Conservation (phyloP, 2,797 vertebrate species). For the Lagothrix lagotricha region DNA sequence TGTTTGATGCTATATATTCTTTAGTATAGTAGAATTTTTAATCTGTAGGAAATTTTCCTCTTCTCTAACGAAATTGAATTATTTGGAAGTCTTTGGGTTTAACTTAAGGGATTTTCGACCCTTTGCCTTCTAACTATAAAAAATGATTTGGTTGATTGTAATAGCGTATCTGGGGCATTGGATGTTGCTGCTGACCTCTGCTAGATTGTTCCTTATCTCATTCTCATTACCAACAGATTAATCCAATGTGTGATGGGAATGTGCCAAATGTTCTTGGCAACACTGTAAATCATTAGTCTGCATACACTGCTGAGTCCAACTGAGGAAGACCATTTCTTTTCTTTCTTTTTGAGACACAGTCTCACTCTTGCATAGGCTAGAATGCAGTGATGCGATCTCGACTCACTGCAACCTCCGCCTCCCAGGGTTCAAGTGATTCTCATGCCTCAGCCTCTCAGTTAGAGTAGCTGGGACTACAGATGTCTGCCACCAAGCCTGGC, state of each 20-base stretch:
- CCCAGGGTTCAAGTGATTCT: background rate
- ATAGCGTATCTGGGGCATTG: background rate
- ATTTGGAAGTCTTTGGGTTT: constrained; percentile 34
- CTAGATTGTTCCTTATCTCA: background rate
- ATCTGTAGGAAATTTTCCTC: background rate
- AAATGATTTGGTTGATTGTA: background rate
- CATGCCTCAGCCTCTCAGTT: background rate
- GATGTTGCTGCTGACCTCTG: background rate
- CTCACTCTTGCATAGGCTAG: background rate
- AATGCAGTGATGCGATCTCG: background rate
- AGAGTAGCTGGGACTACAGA: background rate
- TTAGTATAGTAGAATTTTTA: constrained; percentile 19
- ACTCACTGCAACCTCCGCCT: background rate
- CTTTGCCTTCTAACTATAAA: background rate
- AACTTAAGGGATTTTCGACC: constrained; percentile 38
- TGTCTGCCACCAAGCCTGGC: background rate
- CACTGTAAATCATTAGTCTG: background rate
- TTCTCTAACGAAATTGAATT: constrained; percentile 47
- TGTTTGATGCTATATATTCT: constrained; percentile 12
- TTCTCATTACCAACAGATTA: background rate
- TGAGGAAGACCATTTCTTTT: background rate
- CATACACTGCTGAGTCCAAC: background rate
- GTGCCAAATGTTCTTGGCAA: constrained; percentile 11
- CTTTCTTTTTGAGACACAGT: background rate
- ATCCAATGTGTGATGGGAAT: background rate